Evolutionary conservation across 2,797 vertebrate species (phyloP), one percentile per base, ranked within the genome.

Genomic region (Rousettus madagascariensis): DNA sequence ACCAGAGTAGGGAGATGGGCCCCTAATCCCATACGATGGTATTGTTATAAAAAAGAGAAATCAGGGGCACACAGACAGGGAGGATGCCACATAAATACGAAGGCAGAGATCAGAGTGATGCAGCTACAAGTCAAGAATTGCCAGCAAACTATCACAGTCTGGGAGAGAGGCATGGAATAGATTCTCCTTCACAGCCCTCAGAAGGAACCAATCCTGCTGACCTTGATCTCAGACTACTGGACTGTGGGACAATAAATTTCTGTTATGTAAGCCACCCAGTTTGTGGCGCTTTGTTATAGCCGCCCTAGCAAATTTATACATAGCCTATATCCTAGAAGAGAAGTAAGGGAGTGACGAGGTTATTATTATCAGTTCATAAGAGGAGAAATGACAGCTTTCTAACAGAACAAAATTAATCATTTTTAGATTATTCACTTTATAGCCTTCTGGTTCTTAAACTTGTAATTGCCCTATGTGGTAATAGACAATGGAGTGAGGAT

Each of bases 301-400:
- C 41, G 53, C 46, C 28, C 74, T 12, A 28, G 30, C 43, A 41
- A 92, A 69, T 7, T 30, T 53, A 61, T 26, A 79, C 43, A 77
- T 20, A 38, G 10, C 43, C 87, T 55, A 0, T 30, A 61, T 59
- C 71, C 80, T 79, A 33, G 36, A 72, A 80, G 71, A 84, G 49
- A 49, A 55, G 11, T 16, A 13, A 12, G 5, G 0, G 2, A 61
- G 33, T 13, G 41, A 53, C 13, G 20, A 82, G 43, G 43, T 91
- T 82, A 77, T 83, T 82, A 41, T 78, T 51, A 69, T 75, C 75
- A 57, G 36, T 88, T 85, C 80, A n/a, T 94, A 74, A 82, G 72
- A 93, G 66, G 75, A 94, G 91, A 85, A 94, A 13, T 93, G 95
- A 94, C 96, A 97, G 87, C 83, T 96, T 93, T 90, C 79, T 91